Evolutionary conservation across 2,888 invertebrate species (phyloP).

Genomic region (Axea sp.): DNA sequence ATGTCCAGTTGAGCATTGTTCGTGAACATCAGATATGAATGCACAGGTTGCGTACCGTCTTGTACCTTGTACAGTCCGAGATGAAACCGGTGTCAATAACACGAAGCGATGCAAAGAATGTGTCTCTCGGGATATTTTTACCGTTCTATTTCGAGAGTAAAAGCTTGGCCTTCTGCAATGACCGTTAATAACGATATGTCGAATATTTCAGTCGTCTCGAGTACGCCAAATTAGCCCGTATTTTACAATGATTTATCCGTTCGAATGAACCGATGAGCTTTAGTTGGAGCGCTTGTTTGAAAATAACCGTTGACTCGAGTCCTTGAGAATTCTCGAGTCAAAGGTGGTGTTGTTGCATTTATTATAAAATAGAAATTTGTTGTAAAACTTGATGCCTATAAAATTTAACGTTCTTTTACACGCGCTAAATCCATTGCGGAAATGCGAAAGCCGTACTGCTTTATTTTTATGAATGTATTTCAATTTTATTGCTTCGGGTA

Average conservation of each 20-base stretch:
- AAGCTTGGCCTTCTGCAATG: constrained; percentile 24
- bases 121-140: constrained; percentile 21
- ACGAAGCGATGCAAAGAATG: constrained; percentile 15
- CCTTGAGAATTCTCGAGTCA: no score
- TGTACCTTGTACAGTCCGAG: constrained; percentile 11
- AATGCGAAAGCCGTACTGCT: no score
- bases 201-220: neutral
- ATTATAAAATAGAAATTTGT: no score
- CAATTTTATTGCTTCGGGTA: no score
- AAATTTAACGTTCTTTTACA: no score
- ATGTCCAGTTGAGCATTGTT: constrained; percentile 27
- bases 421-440: no score
- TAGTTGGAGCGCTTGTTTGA: no score
- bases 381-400: no score
- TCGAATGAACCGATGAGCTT: constrained; percentile 2
- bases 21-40: constrained; percentile 16
- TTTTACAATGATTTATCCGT: constrained; percentile 5
- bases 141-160: constrained; percentile 25
- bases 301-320: no score
- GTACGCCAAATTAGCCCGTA: constrained; percentile 6
- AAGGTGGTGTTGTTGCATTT: no score
- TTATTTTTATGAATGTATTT: no score
- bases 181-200: constrained; percentile 20
- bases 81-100: neutral
- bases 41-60: neutral